Evolutionary conservation across 2,888 invertebrate genomes (phyloP).

Genomic region (Ernsta delagoae): DNA sequence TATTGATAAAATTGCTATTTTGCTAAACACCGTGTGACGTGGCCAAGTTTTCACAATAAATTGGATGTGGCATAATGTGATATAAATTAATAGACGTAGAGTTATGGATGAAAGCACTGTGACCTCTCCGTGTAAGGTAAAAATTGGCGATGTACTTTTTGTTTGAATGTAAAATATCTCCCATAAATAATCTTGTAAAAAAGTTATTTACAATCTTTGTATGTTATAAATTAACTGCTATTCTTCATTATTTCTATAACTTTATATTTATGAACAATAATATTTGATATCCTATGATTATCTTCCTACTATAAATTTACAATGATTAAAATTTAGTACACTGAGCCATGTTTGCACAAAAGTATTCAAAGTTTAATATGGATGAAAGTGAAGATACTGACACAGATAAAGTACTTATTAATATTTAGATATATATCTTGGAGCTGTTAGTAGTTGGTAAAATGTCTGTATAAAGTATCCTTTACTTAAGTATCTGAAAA

Average conservation of each 20-base stretch:
- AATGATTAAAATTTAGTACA: too few relatives aligned
- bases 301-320: too few relatives aligned
- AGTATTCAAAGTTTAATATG: too few relatives aligned
- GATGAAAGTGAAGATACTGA: too few relatives aligned
- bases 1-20: slow-evolving; percentile 78
- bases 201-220: neutral
- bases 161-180: neutral
- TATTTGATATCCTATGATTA: too few relatives aligned
- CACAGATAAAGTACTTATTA: too few relatives aligned
- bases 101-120: slow-evolving; percentile 80
- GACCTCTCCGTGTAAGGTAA: slow-evolving; percentile 83
- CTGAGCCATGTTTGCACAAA: too few relatives aligned
- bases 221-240: neutral
- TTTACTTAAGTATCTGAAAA: too few relatives aligned
- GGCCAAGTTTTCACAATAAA: slow-evolving; percentile 60
- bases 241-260: neutral
- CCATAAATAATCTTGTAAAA: neutral
- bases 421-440: too few relatives aligned
- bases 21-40: slow-evolving; percentile 69
- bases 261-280: neutral
- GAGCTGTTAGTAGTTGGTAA: too few relatives aligned
- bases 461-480: too few relatives aligned
- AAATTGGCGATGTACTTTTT: slow-evolving; percentile 57
- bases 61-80: slow-evolving; percentile 73
- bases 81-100: slow-evolving; percentile 68